Evolutionary conservation across 2,797 vertebrate genomes (phyloP).

Genomic region (Poecilia wingei): DNA sequence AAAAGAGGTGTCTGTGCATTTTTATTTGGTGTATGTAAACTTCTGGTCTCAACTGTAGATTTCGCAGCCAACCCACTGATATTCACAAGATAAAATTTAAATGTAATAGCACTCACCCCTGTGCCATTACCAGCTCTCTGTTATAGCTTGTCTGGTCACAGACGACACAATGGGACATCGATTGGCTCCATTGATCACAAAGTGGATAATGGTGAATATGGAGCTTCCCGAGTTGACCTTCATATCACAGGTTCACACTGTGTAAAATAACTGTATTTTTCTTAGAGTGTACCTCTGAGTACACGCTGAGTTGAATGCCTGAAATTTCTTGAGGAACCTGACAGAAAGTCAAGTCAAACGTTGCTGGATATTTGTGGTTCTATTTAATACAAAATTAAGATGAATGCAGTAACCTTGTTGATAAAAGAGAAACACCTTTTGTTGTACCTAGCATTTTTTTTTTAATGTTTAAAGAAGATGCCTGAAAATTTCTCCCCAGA

Average conservation of each 20-base stretch:
- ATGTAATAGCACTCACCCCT: background rate
- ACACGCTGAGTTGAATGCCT: background rate
- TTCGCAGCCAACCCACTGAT: background rate
- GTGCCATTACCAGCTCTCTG: background rate
- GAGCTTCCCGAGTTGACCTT: slow-evolving; percentile 10
- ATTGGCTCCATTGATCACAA: slow-evolving; percentile 39
- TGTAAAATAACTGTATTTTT: background rate
- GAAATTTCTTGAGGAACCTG: background rate
- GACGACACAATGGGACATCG: slow-evolving; percentile 31
- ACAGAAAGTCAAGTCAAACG: background rate
- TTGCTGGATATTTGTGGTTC: background rate
- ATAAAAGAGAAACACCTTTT: background rate
- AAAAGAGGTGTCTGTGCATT: background rate
- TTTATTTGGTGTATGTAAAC: background rate
- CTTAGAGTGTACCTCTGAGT: background rate
- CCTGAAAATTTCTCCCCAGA: background rate
- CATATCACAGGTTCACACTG: background rate
- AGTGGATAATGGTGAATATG: slow-evolving; percentile 18
- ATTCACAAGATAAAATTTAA: background rate
- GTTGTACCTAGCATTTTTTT: background rate
- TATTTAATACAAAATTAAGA: background rate
- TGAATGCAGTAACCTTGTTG: background rate
- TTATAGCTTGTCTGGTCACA: background rate
- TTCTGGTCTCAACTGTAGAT: background rate
- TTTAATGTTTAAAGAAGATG: background rate